phyloP scores from a whole-genome alignment of 2,797 vertebrate genomes.

The Aselliscus stoliczkanus region DNA sequence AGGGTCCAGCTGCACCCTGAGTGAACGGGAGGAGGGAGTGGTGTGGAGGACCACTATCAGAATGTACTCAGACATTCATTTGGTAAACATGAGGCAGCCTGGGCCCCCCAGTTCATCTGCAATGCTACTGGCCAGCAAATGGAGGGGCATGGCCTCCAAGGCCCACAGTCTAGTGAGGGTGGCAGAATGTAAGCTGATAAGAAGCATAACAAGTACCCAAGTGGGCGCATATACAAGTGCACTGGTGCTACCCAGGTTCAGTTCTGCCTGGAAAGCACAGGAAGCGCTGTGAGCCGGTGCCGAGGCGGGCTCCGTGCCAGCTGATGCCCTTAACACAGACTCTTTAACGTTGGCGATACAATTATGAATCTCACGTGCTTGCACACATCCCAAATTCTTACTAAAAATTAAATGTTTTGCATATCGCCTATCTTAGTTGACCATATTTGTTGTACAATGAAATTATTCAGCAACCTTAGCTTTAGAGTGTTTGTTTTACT shows the following conservation, averaged over 20 bases:
- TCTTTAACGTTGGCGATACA: not conserved
- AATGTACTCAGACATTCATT: not conserved
- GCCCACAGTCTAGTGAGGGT: not conserved
- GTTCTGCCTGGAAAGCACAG: fast-evolving
- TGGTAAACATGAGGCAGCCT: not conserved
- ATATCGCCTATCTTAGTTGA: not conserved
- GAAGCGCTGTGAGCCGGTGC: not conserved
- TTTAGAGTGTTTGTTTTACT: not conserved
- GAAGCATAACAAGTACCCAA: not conserved
- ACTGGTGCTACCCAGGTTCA: fast-evolving
- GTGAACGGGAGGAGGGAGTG: not conserved
- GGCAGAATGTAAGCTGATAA: not conserved
- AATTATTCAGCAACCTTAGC: not conserved
- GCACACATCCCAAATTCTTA: not conserved
- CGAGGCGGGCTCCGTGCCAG: fast-evolving
- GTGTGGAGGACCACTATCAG: not conserved
- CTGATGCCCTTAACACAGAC: too few species aligned
- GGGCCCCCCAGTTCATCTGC: too few species aligned
- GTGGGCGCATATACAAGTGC: fast-evolving
- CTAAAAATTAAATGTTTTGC: not conserved
- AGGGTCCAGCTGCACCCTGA: too few species aligned
- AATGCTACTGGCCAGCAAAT: not conserved
- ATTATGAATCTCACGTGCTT: not conserved
- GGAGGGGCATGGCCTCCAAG: not conserved
- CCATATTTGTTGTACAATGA: not conserved